phyloP scores from a whole-genome alignment of 2,797 vertebrate species.

The Mycteria americana region DNA sequence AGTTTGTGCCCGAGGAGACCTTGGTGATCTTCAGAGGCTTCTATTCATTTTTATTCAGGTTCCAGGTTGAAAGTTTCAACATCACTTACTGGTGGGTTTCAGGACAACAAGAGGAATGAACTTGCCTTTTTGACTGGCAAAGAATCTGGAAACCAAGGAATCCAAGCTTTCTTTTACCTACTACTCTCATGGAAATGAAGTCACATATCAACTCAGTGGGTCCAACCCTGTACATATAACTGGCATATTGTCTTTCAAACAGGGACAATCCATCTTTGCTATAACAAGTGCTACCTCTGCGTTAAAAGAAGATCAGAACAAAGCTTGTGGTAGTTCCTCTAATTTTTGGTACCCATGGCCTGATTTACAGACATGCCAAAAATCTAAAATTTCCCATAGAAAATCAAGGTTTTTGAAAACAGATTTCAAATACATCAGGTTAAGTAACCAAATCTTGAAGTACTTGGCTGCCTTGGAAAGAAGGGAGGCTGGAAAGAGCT shows the following conservation, averaged over 20 bases:
- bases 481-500: not conserved
- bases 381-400: not conserved
- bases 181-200: not conserved
- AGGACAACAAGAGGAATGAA: not conserved
- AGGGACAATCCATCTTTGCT: not conserved
- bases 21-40: not conserved
- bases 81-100: not conserved
- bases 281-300: not conserved
- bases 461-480: not conserved
- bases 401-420: not conserved
- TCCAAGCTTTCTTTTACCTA: not conserved
- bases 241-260: rapidly evolving
- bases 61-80: not conserved
- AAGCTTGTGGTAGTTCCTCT: not conserved
- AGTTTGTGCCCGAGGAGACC: not conserved
- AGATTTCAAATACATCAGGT: not conserved
- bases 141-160: not conserved
- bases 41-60: not conserved
- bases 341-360: not conserved
- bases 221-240: not conserved
- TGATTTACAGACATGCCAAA: not conserved
- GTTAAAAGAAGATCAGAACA: not conserved
- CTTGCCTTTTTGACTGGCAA: not conserved
- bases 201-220: not conserved
- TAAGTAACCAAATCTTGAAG: not conserved